Base-by-base conservation (phyloP, 1,140 invertebrate species). In the Cotesia typhae region DNA sequence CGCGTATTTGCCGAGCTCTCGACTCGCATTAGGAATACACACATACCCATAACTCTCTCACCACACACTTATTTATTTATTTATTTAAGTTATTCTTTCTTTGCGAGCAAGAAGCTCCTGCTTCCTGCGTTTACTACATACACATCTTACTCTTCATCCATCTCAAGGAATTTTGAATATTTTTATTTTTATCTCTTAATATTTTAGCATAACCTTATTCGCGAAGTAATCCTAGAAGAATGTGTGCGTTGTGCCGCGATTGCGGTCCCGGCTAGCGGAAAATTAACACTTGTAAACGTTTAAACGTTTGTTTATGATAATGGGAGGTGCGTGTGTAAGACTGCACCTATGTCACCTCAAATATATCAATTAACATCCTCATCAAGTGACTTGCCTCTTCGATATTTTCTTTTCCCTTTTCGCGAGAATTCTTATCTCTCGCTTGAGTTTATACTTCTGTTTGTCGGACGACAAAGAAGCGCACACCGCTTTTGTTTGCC, bases 341-440 rank as follows among this genome's bases (percentile, higher is more conserved):
- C 71, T 70, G 72, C 76, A 75, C 59, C 41, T 55, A 72, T 79
- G 78, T 78, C 79, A 77, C 74, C 81, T 78, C 81, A 79, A 83
- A 83, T 82, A 80, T 82, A 82, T 82, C 81, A 82, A 83, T 83
- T 83, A 83, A 82, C 81, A 81, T 83, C 80, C 79, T 81, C 81
- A 82, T 82, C 78, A 80, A 80, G 65, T 59, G 69, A 10, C 64
- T 71, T 14, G 53, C 51, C 66, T 55, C 53, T 67, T 20, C 51
- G 36, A 67, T 67, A 55, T 55, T 20, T 67, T 67, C n/a, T 51
- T 9, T 14, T 47, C 28, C 38, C 17, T 37, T 57, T 12, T 12
- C 4, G 28, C 28, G 10, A 2, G 12, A 4, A 35, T 52, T 55
- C 38, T 41, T 14, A 28, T 28, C 69, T 63, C 59, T 70, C 28